A percentile compares a stretch with the other conserved stretches of the same genome.
Conservation (phyloP, 2,113 vertebrate genomes). For the Bagarius yarrelli region DNA sequence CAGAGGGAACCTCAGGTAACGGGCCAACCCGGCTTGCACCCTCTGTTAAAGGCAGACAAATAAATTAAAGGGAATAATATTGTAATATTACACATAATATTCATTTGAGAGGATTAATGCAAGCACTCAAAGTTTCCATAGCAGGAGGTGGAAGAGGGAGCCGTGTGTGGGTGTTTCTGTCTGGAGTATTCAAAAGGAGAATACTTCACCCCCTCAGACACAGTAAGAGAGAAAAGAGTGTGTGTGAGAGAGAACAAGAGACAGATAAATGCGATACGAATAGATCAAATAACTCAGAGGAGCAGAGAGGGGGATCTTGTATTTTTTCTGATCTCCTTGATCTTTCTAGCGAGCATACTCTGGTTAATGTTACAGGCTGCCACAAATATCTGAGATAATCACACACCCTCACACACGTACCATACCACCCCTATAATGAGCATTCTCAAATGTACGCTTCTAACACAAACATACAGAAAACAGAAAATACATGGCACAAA, state of each 20-base stretch:
- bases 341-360: constrained; percentile 35
- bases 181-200: constrained; percentile 11
- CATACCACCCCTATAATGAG: constrained; percentile 23
- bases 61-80: constrained; percentile 24
- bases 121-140: constrained; percentile 53
- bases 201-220: not conserved
- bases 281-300: constrained; percentile 48
- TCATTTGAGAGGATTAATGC: constrained; percentile 37
- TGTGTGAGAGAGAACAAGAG: constrained; percentile 8
- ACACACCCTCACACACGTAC: constrained; percentile 19
- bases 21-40: constrained; percentile 8
- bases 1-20: constrained; percentile 28
- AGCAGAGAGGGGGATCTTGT: constrained; percentile 28
- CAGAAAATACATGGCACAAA: constrained; percentile 35
- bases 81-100: constrained; percentile 45
- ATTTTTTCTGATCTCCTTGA: constrained; percentile 29
- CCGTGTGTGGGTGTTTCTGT: constrained; percentile 23
- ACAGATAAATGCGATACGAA: constrained; percentile 26
- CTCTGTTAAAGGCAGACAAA: constrained; percentile 10
- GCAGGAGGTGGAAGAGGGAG: constrained; percentile 24
- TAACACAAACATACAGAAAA: constrained; percentile 18
- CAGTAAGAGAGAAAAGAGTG: not conserved
- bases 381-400: constrained; percentile 37
- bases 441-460: not conserved
- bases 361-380: constrained; percentile 50